Conservation (phyloP, 2,888 invertebrate species). For the Eilema depressum region DNA sequence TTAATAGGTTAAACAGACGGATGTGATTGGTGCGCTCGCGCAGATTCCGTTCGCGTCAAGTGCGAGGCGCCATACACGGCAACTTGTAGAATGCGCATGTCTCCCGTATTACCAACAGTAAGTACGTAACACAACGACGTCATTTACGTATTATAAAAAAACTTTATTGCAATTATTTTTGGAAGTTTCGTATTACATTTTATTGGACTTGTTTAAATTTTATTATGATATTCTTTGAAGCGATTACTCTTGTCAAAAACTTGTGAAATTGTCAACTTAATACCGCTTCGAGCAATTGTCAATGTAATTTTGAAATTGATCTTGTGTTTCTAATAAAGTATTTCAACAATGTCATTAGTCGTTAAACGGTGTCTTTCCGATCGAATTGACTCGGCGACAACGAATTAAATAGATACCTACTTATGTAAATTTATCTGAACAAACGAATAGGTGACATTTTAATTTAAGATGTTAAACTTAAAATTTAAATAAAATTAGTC, state of each 20-base stretch:
- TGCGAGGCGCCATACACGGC: slow-evolving; percentile 68
- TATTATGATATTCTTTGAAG: slow-evolving; percentile 36
- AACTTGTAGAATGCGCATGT: slow-evolving; percentile 76
- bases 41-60: slow-evolving; percentile 62
- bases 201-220: slow-evolving; percentile 48
- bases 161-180: slow-evolving; percentile 49
- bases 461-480: no score
- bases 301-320: slow-evolving; percentile 10
- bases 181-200: slow-evolving; percentile 49
- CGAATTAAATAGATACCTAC: neutral
- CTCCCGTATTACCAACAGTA: slow-evolving; percentile 49
- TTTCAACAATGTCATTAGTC: neutral
- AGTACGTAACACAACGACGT: slow-evolving; percentile 36
- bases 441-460: no score
- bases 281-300: slow-evolving; percentile 10
- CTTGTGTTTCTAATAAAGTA: slow-evolving; percentile 10
- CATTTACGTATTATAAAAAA: slow-evolving; percentile 27
- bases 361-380: neutral
- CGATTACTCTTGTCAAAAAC: slow-evolving; percentile 25
- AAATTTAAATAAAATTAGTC: no score
- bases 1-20: slow-evolving; percentile 72
- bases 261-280: slow-evolving; percentile 29
- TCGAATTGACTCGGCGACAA: neutral
- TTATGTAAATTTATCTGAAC: no score
- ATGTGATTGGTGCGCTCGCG: slow-evolving; percentile 53